A percentile compares a stretch with the other conserved stretches of the same genome.
Evolutionary conservation across 2,888 invertebrate genomes (phyloP).

Genomic region (Thyatira batis): DNA sequence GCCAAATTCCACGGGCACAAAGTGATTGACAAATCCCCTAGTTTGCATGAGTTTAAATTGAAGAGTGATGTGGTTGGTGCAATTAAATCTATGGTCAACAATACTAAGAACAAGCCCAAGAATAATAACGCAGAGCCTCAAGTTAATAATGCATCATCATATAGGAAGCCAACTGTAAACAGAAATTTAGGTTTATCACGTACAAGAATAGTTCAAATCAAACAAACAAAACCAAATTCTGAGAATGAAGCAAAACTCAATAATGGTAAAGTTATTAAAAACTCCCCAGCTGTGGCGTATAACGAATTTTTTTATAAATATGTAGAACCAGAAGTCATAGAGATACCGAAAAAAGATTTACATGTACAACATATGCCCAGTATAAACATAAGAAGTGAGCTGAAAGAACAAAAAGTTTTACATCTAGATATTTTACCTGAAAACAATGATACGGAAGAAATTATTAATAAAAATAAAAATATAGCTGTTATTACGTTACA

Average conservation of each 20-base stretch:
- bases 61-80: slow-evolving; percentile 16
- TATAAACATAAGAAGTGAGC: slow-evolving; percentile 75
- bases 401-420: slow-evolving; percentile 76
- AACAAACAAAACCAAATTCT: slow-evolving; percentile 40
- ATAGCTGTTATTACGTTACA: slow-evolving; percentile 56
- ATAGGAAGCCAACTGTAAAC: slow-evolving; percentile 37
- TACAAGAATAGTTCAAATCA: slow-evolving; percentile 60
- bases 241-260: slow-evolving; percentile 41
- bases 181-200: slow-evolving; percentile 56
- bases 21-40: slow-evolving; percentile 48
- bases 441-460: slow-evolving; percentile 25
- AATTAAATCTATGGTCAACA: slow-evolving; percentile 19
- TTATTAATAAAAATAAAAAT: slow-evolving; percentile 43
- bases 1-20: slow-evolving; percentile 76
- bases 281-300: slow-evolving; percentile 53
- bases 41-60: slow-evolving; percentile 27
- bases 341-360: slow-evolving; percentile 41
- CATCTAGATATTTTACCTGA: slow-evolving; percentile 75
- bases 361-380: slow-evolving; percentile 75
- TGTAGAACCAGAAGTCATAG: slow-evolving; percentile 42
- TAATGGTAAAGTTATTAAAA: slow-evolving; percentile 40
- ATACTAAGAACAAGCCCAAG: slow-evolving; percentile 30
- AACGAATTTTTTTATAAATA: slow-evolving; percentile 62
- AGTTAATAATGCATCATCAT: slow-evolving; percentile 32
- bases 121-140: slow-evolving; percentile 39